A percentile compares a stretch with the other conserved stretches of the same genome.
These are phyloP conservation scores for Paramuricea clavata DNA, from an alignment of 92 coral and sea anemone species.

Conservation along the genomic window DNA sequence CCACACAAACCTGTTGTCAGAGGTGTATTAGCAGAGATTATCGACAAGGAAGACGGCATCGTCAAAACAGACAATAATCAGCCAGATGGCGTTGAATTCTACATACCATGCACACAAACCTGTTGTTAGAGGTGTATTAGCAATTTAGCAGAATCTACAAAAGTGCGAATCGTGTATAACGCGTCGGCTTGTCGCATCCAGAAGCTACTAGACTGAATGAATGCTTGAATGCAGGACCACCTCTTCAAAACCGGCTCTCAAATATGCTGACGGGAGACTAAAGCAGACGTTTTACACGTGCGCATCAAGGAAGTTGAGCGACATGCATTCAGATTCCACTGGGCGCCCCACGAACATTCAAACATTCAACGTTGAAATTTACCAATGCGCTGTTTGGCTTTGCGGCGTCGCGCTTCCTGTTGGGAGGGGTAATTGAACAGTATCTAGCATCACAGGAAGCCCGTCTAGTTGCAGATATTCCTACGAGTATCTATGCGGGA, in stretches of 20 bases:
- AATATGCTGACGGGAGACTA: slow-evolving; percentile 64
- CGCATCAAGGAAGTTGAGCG: slow-evolving; percentile 63
- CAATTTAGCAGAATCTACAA: slow-evolving; percentile 20
- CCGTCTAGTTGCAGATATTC: no score
- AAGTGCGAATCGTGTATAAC: slow-evolving; percentile 48
- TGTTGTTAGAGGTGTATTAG: background rate
- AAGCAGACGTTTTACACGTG: no score
- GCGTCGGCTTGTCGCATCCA: slow-evolving; percentile 38
- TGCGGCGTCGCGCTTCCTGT: background rate
- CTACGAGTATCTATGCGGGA: no score
- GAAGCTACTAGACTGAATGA: slow-evolving; percentile 60
- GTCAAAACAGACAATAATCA: background rate
- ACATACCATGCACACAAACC: background rate
- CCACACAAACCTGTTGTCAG: background rate
- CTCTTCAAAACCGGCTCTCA: slow-evolving; percentile 67
- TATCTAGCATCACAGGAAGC: background rate
- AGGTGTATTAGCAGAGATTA: background rate
- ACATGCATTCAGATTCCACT: slow-evolving; percentile 65
- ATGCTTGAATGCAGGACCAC: slow-evolving; percentile 69
- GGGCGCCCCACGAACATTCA: background rate
- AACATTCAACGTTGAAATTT: background rate
- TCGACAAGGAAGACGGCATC: background rate
- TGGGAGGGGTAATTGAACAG: background rate
- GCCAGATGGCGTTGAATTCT: background rate
- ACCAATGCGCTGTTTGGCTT: background rate